Conservation (phyloP, 2,113 vertebrate genomes). For the Gallinago media region DNA sequence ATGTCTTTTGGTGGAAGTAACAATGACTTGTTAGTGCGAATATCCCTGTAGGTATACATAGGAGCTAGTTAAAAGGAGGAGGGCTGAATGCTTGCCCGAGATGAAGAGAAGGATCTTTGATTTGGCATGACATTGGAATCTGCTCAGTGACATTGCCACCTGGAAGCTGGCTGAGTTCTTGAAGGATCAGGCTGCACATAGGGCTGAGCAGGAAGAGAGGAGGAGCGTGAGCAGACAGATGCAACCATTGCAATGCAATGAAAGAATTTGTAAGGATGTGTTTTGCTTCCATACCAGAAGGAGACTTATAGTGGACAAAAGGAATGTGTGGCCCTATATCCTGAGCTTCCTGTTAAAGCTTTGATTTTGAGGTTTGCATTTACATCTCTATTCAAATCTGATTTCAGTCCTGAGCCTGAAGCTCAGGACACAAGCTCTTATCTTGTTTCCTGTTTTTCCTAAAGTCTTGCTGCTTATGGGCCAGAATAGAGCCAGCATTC, state of each 20-base stretch:
- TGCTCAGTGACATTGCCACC: neutral
- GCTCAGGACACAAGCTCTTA: neutral
- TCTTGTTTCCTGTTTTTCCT: neutral
- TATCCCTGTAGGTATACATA: no score
- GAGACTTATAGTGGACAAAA: neutral
- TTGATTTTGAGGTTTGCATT: conserved; percentile 21
- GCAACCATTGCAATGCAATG: neutral
- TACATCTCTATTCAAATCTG: neutral
- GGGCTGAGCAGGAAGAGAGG: neutral
- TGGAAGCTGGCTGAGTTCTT: neutral
- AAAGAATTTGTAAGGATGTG: neutral
- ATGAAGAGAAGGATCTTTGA: neutral
- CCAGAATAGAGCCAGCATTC: neutral
- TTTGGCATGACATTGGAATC: neutral
- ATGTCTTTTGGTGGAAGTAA: neutral
- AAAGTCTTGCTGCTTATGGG: conserved; percentile 54
- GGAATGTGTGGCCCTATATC: neutral
- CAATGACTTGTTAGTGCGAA: neutral
- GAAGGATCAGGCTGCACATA: neutral
- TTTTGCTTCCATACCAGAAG: neutral
- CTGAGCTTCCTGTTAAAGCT: neutral
- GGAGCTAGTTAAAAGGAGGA: neutral
- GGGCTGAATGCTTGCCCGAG: neutral
- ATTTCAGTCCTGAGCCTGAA: neutral
- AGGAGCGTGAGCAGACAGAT: neutral